phyloP scores from a whole-genome alignment of 2,888 invertebrate genomes.

The Drosophila fungiperda region DNA sequence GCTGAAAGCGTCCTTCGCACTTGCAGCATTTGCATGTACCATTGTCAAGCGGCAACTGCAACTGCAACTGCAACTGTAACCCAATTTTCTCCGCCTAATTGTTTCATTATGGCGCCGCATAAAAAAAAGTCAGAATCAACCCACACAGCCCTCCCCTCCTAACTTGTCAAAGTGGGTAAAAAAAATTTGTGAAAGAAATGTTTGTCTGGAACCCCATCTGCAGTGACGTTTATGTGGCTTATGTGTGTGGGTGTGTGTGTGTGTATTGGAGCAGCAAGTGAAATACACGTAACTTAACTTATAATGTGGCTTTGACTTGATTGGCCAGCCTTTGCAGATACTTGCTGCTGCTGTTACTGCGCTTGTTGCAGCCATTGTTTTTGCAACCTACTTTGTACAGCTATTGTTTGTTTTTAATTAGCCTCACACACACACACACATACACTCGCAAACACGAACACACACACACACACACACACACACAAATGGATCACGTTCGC shows the following conservation, averaged over 20 bases:
- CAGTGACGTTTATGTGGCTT: constrained; percentile 8
- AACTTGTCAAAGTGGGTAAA: constrained; percentile 39
- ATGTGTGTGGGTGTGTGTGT: constrained; percentile 13
- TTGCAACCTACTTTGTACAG: constrained; percentile 74
- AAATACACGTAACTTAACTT: constrained; percentile 22
- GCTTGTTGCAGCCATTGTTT: constrained; percentile 59
- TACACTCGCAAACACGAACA: constrained; percentile 28
- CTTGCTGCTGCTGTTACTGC: constrained; percentile 6
- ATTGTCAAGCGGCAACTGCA: constrained; percentile 57
- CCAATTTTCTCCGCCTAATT: constrained; percentile 81
- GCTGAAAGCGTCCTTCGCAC: constrained; percentile 52
- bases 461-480: constrained; percentile 24
- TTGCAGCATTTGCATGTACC: constrained; percentile 71
- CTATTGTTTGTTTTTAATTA: constrained; percentile 83
- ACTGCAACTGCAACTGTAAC: constrained; percentile 66
- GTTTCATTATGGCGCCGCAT: constrained; percentile 81
- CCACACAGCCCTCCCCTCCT: too few relatives aligned
- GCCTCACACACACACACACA: constrained; percentile 73
- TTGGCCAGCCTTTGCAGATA: constrained; percentile 61
- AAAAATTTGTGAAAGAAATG: constrained; percentile 65
- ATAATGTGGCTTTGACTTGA: constrained; percentile 59
- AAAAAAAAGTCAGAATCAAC: constrained; percentile 37
- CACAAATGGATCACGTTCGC: constrained; percentile 46
- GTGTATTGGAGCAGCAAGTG: neutral
- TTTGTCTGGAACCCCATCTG: constrained; percentile 12